Base-by-base conservation (phyloP, 92 coral and sea anemone genomes). In the Phenganax stokvisi region DNA sequence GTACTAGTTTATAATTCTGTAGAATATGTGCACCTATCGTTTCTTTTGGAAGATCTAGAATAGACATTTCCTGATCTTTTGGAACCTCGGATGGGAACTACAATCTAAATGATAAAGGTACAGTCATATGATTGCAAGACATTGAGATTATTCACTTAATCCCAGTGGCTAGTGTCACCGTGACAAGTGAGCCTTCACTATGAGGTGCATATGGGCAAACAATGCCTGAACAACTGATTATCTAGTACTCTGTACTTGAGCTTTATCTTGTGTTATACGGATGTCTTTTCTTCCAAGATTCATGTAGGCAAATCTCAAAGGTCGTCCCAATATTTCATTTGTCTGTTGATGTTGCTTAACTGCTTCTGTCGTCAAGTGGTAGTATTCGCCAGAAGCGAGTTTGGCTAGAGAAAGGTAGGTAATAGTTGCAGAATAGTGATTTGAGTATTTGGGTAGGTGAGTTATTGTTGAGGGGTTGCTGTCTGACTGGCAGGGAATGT, bases 21-120 rank as follows among this genome's bases (percentile, higher is more conserved):
- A 37, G 5, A 37, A 20, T 56, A 12, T 6, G 59, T 30, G 25
- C 53, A 79, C 81, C 84, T 85, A 30, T 87, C 78, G 51, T 85
- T 74, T 59, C 79, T 72, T 71, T 87, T 88, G n/a, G 85, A 84
- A 10, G 97, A 86, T 84, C 60, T 85, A 63, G 96, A 91, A 75
- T 81, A 89, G 55, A 93, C 88, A 89, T 93, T 91, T 20, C 97
- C 97, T 54, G 81, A 86, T 57, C 86, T 69, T 59, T 86, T 93
- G 57, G 91, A 88, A 11, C 97, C 97, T 74, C 89, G 86, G 12
- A 93, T 89, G 58, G 97, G 97, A 75, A 92, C 91, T 8, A 92
- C 97, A 71, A 92, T 84, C 97, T 92, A 71, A 9, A 83, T 80
- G 54, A 27, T 7, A 58, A 15, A 25, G 6, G 13, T 31, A 12